These are phyloP conservation scores for Palloptera scutellata DNA, from an alignment of 2,888 invertebrate species.

Conservation along the genomic window DNA sequence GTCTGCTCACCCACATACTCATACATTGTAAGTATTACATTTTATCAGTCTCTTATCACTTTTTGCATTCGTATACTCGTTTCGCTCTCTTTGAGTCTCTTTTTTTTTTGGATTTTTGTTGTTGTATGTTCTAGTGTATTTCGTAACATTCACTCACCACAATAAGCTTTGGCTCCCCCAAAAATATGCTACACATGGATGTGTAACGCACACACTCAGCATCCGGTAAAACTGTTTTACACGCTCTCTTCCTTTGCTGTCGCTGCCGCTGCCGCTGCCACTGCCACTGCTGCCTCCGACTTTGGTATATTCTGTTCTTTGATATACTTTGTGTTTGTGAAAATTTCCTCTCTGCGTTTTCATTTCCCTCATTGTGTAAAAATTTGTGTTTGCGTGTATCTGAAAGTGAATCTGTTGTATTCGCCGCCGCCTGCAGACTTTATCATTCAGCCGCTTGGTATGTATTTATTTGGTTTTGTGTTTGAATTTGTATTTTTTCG, in stretches of 20 bases:
- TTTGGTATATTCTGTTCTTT: background rate
- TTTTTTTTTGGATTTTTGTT: too few species aligned
- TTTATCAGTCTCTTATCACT: background rate
- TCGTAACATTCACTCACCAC: too few species aligned
- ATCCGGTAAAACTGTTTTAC: conserved; percentile 5
- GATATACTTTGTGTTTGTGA: background rate
- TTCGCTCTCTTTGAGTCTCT: background rate
- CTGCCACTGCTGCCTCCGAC: background rate
- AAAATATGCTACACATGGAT: conserved; percentile 15
- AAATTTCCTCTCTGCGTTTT: too few species aligned
- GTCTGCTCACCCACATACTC: background rate
- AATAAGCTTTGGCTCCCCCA: conserved; percentile 8
- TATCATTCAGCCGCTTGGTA: too few species aligned
- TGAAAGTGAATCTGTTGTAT: conserved; percentile 29
- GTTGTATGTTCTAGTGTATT: too few species aligned
- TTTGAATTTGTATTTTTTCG: too few species aligned
- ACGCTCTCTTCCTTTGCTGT: background rate
- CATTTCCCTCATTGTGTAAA: background rate
- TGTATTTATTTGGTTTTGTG: too few species aligned
- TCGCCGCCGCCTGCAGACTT: background rate
- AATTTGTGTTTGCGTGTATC: background rate
- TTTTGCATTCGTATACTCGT: background rate
- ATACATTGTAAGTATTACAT: background rate
- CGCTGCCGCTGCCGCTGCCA: background rate
- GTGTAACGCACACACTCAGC: background rate